These are phyloP conservation scores for Hyperopisus bebe DNA, from an alignment of 2,113 vertebrate species.

Conservation along the genomic window DNA sequence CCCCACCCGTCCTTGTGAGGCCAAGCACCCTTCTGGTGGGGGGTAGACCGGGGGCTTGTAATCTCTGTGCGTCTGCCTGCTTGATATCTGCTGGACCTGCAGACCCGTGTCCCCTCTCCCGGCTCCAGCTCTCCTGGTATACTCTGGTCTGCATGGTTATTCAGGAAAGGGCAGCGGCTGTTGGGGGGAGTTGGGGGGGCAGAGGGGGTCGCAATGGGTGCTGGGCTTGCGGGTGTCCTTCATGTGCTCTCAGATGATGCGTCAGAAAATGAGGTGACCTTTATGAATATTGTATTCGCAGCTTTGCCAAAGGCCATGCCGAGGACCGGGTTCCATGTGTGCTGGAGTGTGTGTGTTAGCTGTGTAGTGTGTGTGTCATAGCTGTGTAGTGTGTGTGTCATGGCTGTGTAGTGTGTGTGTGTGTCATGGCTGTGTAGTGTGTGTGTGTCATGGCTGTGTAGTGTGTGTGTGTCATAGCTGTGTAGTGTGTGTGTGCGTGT, in stretches of 20 bases:
- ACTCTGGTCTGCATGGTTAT: not conserved
- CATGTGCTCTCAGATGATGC: constrained; percentile 8
- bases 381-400: too few relatives aligned
- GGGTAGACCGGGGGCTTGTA: not conserved
- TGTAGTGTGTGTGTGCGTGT: not conserved
- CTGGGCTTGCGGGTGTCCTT: not conserved
- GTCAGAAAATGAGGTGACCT: constrained; percentile 20
- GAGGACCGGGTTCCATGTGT: not conserved
- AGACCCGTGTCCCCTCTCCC: not conserved
- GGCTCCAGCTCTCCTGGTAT: not conserved
- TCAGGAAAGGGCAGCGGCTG: not conserved
- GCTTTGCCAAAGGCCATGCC: not conserved
- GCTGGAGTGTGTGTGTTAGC: not conserved
- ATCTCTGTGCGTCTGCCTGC: not conserved
- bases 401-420: not conserved
- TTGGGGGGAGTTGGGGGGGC: not conserved
- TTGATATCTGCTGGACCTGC: not conserved
- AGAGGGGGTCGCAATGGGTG: constrained; percentile 11
- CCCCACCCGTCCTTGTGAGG: not conserved
- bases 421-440: constrained; percentile 4
- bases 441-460: not conserved
- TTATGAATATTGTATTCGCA: constrained; percentile 28
- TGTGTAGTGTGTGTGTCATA: too few relatives aligned
- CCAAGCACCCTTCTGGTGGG: not conserved
- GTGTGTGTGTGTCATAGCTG: not conserved